These are phyloP conservation scores for Xestoiulus laeticollis DNA, from an alignment of 2,888 invertebrate genomes.

Conservation along the genomic window DNA sequence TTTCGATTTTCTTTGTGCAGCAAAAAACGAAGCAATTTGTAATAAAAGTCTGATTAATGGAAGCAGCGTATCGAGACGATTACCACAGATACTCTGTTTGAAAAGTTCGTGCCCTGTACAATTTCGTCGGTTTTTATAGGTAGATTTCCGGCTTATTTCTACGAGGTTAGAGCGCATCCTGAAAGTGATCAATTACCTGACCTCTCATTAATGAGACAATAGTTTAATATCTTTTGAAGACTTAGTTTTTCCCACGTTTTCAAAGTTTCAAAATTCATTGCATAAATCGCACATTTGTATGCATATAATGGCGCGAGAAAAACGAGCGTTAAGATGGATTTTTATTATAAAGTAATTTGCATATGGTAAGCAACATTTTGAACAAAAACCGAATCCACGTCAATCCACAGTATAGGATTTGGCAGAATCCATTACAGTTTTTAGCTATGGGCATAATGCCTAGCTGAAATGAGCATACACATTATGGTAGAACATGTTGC, in stretches of 20 bases:
- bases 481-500: not conserved
- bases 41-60: slow-evolving; percentile 51
- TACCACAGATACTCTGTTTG: not conserved
- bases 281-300: not conserved
- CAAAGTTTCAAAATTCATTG: not conserved
- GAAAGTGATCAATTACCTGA: slow-evolving; percentile 43
- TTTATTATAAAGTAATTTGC: not conserved
- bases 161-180: slow-evolving; percentile 23
- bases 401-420: not conserved
- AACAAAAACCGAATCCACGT: not conserved
- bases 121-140: not conserved
- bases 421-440: slow-evolving; percentile 19
- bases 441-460: not conserved
- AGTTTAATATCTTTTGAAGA: not conserved
- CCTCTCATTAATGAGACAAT: not conserved
- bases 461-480: not conserved
- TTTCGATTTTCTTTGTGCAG: not conserved
- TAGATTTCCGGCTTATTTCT: slow-evolving; percentile 47
- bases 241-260: not conserved
- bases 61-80: slow-evolving; percentile 45
- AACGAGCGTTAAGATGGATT: not conserved
- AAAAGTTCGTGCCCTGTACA: not conserved
- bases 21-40: slow-evolving; percentile 51
- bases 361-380: not conserved
- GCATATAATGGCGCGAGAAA: not conserved